These are phyloP conservation scores for Poecile montanus DNA, from an alignment of 2,797 vertebrate species.

Conservation along the genomic window DNA sequence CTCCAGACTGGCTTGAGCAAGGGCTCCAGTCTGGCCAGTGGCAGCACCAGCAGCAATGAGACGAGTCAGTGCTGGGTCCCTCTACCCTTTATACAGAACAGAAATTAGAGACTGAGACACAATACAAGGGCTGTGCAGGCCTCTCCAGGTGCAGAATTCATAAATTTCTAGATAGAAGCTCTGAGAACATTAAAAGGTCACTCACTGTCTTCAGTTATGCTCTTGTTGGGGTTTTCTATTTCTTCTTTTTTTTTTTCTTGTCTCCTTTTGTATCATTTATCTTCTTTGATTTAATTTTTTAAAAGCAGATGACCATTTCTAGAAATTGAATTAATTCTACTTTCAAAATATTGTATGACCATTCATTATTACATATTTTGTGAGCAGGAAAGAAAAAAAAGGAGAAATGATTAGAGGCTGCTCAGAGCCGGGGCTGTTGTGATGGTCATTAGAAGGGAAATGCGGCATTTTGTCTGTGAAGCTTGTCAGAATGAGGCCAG, in stretches of 20 bases:
- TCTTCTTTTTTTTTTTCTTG: too few relatives aligned
- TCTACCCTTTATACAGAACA: background rate
- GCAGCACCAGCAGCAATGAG: background rate
- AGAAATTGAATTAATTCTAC: conserved; percentile 51
- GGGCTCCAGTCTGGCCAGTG: background rate
- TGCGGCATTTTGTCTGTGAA: conserved; percentile 35
- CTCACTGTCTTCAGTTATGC: background rate
- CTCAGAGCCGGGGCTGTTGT: conserved; percentile 11
- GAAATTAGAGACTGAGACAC: background rate
- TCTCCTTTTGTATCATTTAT: background rate
- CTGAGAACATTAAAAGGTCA: conserved; percentile 28
- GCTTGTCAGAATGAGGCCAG: conserved; percentile 32
- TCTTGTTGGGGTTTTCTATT: background rate
- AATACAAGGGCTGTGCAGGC: background rate
- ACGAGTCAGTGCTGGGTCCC: background rate
- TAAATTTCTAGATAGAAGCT: background rate
- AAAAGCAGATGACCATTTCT: conserved; percentile 33
- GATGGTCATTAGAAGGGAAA: conserved; percentile 53
- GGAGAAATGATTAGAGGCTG: conserved; percentile 19
- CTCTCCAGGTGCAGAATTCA: conserved; percentile 42
- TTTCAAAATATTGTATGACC: conserved; percentile 18
- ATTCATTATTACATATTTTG: conserved; percentile 32
- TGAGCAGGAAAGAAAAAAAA: conserved; percentile 16
- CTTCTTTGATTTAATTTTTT: background rate
- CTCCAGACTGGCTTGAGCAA: background rate